Percentiles rank a stretch among this genome's conserved stretches.
phyloP scores from a whole-genome alignment of 2,113 vertebrate genomes.

The Cyprinodon tularosa region DNA sequence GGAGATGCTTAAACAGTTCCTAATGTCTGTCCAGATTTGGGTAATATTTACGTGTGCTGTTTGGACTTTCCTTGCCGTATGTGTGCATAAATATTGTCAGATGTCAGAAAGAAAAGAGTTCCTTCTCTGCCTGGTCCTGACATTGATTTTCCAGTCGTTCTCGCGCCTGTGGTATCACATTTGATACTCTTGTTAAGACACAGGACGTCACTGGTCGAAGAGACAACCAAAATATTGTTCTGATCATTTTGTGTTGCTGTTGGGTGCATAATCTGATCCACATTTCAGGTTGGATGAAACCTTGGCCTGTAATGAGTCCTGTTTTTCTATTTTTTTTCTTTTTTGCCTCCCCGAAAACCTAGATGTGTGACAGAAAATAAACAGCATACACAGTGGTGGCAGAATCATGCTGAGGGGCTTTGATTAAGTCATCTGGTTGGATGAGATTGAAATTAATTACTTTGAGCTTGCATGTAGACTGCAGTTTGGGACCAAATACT shows the following conservation, averaged over 20 bases:
- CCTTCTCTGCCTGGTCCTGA: slow-evolving; percentile 37
- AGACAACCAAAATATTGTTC: not conserved
- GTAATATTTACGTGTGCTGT: slow-evolving; percentile 68
- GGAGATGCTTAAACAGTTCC: slow-evolving; percentile 72
- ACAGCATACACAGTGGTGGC: not conserved
- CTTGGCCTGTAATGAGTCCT: not conserved
- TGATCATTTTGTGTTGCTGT: not conserved
- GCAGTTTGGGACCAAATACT: not conserved
- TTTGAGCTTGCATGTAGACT: not conserved
- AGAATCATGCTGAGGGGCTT: not conserved
- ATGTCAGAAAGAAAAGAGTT: slow-evolving; percentile 53
- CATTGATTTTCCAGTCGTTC: slow-evolving; percentile 27
- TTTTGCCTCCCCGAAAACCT: not conserved
- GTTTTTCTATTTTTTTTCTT: not conserved
- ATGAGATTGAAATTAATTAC: not conserved
- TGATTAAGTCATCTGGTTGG: not conserved
- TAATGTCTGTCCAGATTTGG: slow-evolving; percentile 69
- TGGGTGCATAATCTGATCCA: not conserved
- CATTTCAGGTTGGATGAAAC: not conserved
- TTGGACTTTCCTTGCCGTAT: slow-evolving; percentile 52
- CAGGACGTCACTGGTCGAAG: slow-evolving; percentile 13
- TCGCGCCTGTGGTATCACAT: slow-evolving; percentile 3
- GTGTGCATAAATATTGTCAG: slow-evolving; percentile 73
- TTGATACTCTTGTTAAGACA: slow-evolving; percentile 25
- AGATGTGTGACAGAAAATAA: too few relatives aligned